phyloP scores from a whole-genome alignment of 2,888 invertebrate genomes.

The Acronicta leporina region DNA sequence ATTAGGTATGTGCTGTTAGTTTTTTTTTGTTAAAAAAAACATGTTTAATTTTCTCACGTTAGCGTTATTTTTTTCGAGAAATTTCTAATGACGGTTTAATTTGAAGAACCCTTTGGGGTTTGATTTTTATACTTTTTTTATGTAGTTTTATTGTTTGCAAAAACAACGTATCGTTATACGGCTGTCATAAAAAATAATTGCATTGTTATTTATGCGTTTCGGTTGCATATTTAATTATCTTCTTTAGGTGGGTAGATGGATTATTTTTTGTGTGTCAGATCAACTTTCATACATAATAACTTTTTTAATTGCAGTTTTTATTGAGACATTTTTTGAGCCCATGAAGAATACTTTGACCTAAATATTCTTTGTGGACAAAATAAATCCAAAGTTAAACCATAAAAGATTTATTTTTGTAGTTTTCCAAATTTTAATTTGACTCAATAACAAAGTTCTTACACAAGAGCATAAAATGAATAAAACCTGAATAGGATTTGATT shows the following conservation, averaged over 20 bases:
- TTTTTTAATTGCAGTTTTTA: background rate
- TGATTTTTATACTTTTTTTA: constrained; percentile 81
- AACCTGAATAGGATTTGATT: constrained; percentile 20
- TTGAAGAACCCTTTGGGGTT: constrained; percentile 89
- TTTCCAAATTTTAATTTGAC: too few relatives aligned
- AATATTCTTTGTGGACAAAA: too few relatives aligned
- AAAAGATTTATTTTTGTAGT: too few relatives aligned
- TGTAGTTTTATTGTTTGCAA: constrained; percentile 77
- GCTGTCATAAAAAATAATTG: constrained; percentile 87
- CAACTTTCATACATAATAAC: background rate
- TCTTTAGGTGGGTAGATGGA: constrained; percentile 14
- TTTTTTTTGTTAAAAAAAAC: constrained; percentile 71
- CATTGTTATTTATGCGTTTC: constrained; percentile 81
- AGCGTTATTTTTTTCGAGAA: constrained; percentile 78
- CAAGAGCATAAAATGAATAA: background rate
- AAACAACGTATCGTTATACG: constrained; percentile 87
- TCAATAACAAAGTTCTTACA: too few relatives aligned
- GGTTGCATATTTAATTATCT: constrained; percentile 65
- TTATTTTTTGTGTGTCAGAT: background rate
- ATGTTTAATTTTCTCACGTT: constrained; percentile 88
- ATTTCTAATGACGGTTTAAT: constrained; percentile 88
- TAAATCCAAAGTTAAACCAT: too few relatives aligned
- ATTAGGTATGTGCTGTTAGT: constrained; percentile 63
- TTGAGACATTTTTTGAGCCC: background rate
- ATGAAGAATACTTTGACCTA: too few relatives aligned